Evolutionary conservation across 2,797 vertebrate species (phyloP).

Genomic region (Halcyon chelicuti): DNA sequence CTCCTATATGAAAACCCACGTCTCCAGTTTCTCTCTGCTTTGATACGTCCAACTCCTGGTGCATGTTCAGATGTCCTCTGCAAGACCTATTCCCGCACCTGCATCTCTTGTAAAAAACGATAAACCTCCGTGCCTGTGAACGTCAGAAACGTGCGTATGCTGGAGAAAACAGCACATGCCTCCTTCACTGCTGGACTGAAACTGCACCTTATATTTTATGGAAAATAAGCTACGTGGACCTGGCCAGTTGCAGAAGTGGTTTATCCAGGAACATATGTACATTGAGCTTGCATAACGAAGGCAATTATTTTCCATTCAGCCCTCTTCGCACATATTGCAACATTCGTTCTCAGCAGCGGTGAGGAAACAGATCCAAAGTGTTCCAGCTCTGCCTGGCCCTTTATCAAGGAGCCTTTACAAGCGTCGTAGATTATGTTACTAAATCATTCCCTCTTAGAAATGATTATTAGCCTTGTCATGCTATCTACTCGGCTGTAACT

Average conservation of each 20-base stretch:
- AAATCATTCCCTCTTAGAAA: constrained; percentile 36
- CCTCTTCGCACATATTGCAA: neutral
- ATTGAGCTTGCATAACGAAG: neutral
- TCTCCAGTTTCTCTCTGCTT: neutral
- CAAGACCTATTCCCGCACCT: neutral
- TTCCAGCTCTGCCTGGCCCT: constrained; percentile 50
- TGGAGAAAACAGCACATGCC: rapidly evolving
- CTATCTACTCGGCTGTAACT: constrained; percentile 39
- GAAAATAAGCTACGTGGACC: neutral
- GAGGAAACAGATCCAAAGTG: constrained; percentile 16
- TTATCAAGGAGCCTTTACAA: constrained; percentile 35
- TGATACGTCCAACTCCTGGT: neutral
- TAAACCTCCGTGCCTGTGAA: neutral
- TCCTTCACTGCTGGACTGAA: neutral
- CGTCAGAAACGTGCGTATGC: rapidly evolving
- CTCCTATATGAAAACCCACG: neutral
- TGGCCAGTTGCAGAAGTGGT: neutral
- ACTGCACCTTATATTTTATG: neutral
- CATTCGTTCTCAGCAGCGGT: neutral
- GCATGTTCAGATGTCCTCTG: neutral
- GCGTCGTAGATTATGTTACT: neutral
- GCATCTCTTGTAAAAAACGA: neutral
- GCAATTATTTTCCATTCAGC: constrained; percentile 52
- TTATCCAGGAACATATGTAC: constrained; percentile 54
- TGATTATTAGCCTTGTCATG: neutral